phyloP scores from a whole-genome alignment of 23 tunicate genomes.

The Diplosoma virens region DNA sequence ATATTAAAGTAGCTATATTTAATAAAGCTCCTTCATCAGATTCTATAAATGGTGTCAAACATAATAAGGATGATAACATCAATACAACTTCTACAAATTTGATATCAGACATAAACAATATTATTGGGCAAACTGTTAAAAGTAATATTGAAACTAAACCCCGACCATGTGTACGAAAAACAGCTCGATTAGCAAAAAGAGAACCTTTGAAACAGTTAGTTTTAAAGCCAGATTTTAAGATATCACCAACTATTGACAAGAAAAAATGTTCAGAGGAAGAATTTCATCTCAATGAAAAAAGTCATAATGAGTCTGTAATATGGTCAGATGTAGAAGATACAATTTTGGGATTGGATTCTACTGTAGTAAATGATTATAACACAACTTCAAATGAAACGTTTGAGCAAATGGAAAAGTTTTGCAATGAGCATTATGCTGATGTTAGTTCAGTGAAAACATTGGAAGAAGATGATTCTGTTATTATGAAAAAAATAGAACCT shows the following conservation, averaged over 20 bases:
- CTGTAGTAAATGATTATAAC: constrained; percentile 24
- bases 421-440: constrained; percentile 55
- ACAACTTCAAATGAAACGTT: constrained; percentile 78
- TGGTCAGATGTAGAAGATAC: constrained; percentile 74
- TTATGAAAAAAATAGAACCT: constrained; percentile 35
- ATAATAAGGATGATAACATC: not conserved
- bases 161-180: constrained; percentile 41
- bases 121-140: not conserved
- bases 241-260: not conserved
- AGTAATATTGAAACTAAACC: not conserved
- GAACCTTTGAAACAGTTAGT: constrained; percentile 40
- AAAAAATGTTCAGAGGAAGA: not conserved
- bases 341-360: constrained; percentile 3
- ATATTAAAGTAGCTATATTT: too few species aligned
- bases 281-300: not conserved
- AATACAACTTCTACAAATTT: not conserved
- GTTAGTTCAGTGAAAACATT: constrained; percentile 7
- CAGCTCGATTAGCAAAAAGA: constrained; percentile 47
- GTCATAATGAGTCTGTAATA: constrained; percentile 11
- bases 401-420: constrained; percentile 75
- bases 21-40: too few species aligned
- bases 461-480: constrained; percentile 28
- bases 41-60: constrained; percentile 1
- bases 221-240: constrained; percentile 26
- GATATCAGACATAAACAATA: not conserved